phyloP scores from a whole-genome alignment of 2,797 vertebrate species.

The Spinus pinus region DNA sequence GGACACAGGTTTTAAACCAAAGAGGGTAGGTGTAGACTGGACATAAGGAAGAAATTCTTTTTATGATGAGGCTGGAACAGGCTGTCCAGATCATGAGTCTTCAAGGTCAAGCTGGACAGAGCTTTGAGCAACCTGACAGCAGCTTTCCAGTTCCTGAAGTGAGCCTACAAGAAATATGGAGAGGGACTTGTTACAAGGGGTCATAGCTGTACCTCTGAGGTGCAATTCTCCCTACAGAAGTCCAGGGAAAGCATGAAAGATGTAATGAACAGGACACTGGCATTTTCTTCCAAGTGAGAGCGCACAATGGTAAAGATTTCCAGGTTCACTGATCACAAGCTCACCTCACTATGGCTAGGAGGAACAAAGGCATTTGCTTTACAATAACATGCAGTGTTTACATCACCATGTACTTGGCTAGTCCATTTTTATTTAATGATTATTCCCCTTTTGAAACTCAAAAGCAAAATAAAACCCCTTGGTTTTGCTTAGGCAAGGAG shows the following conservation, averaged over 20 bases:
- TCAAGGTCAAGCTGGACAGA: background rate
- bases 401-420: background rate
- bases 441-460: background rate
- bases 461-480: background rate
- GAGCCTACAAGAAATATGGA: background rate
- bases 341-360: background rate
- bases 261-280: background rate
- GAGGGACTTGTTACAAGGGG: background rate
- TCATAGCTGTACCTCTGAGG: background rate
- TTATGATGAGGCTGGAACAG: background rate
- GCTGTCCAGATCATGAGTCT: background rate
- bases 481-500: background rate
- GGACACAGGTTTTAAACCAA: background rate
- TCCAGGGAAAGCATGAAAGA: background rate
- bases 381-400: background rate
- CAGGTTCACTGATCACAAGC: background rate
- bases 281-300: background rate
- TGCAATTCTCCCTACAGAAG: background rate
- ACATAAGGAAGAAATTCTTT: background rate
- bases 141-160: background rate
- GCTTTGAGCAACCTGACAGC: background rate
- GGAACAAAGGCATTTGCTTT: background rate
- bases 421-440: background rate
- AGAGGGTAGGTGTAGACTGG: background rate
- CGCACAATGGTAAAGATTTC: accelerated